Percentiles rank a stretch among this genome's conserved stretches.
These are phyloP conservation scores for Bhutanitis thaidina DNA, from an alignment of 2,888 invertebrate species.

Conservation along the genomic window DNA sequence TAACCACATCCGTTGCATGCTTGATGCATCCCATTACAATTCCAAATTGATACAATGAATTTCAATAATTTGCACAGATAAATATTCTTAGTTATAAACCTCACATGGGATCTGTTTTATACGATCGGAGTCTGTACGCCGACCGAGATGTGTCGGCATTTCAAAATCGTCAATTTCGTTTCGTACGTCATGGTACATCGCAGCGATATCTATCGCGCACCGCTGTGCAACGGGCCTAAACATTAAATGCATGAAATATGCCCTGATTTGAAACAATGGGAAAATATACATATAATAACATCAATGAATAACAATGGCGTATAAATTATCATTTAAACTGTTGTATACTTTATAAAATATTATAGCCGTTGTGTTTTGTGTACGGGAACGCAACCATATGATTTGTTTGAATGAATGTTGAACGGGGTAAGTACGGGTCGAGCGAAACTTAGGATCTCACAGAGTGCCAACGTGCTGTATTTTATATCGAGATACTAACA, in stretches of 20 bases:
- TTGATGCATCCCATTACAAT: constrained; percentile 39
- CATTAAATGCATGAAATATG: constrained; percentile 80
- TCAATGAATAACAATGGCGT: constrained; percentile 80
- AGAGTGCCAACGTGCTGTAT: background rate
- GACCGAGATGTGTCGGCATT: constrained; percentile 15
- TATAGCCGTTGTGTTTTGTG: constrained; percentile 68
- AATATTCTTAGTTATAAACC: constrained; percentile 23
- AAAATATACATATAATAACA: constrained; percentile 80
- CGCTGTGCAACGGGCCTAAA: constrained; percentile 49
- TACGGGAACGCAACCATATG: constrained; percentile 45
- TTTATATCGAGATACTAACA: background rate
- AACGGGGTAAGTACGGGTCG: constrained; percentile 9
- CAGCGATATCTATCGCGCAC: constrained; percentile 27
- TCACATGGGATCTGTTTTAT: constrained; percentile 12
- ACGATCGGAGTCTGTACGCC: constrained; percentile 6
- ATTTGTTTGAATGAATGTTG: constrained; percentile 53
- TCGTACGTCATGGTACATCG: constrained; percentile 18
- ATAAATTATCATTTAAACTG: constrained; percentile 80
- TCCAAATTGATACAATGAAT: constrained; percentile 50
- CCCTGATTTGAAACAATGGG: constrained; percentile 80
- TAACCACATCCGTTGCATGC: constrained; percentile 40
- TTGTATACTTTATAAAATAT: constrained; percentile 79
- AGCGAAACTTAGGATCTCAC: background rate
- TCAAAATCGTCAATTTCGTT: background rate
- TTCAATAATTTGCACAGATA: constrained; percentile 36